Evolutionary conservation across 2,888 invertebrate species (phyloP).

Genomic region (Keiferia lycopersicella): DNA sequence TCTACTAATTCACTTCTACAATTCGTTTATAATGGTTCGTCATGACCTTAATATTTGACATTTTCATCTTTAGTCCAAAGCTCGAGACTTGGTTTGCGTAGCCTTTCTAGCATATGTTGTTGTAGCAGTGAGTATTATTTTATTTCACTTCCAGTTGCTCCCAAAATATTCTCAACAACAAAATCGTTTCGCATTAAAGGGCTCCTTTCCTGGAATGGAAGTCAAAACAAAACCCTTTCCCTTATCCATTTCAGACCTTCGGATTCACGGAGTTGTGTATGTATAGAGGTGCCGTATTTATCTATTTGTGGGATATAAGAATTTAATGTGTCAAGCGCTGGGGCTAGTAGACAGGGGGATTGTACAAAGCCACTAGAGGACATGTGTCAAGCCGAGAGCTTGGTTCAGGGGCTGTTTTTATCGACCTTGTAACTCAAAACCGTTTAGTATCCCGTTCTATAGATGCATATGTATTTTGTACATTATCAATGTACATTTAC

Average conservation of each 20-base stretch:
- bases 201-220: neutral
- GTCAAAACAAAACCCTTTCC: neutral
- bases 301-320: constrained; percentile 37
- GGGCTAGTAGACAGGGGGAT: constrained; percentile 44
- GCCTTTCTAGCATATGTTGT: too few relatives aligned
- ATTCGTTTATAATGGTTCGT: too few relatives aligned
- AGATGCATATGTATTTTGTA: neutral
- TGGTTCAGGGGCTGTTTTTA: constrained; percentile 53
- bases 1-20: too few relatives aligned
- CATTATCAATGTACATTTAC: too few relatives aligned
- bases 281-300: constrained; percentile 4
- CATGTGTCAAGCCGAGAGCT: constrained; percentile 57
- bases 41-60: too few relatives aligned
- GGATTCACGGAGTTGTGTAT: neutral
- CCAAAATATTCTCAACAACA: too few relatives aligned
- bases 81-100: too few relatives aligned
- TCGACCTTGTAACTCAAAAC: constrained; percentile 25
- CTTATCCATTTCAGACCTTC: constrained; percentile 5
- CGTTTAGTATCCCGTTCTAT: constrained; percentile 1
- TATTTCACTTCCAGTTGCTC: too few relatives aligned
- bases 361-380: constrained; percentile 60
- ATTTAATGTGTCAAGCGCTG: constrained; percentile 47
- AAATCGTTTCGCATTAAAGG: neutral
- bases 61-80: too few relatives aligned
- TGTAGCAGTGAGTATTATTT: too few relatives aligned